Conservation (phyloP, 2,888 invertebrate species). For the Brachyopa scutellaris region DNA sequence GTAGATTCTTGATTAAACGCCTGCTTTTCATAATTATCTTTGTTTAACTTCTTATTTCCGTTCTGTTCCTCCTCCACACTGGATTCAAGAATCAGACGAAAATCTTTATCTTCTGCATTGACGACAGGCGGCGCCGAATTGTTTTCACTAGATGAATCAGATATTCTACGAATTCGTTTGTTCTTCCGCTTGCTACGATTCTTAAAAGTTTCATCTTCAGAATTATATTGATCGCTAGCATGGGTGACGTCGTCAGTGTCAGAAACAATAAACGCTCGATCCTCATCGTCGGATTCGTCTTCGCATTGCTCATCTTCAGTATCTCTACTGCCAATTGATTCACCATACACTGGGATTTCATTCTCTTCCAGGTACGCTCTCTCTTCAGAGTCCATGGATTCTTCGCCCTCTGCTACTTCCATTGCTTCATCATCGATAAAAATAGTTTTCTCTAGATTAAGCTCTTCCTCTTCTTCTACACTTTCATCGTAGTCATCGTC, state of each 20-base stretch:
- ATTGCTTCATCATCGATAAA: constrained; percentile 78
- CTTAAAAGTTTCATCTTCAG: constrained; percentile 18
- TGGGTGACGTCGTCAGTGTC: constrained; percentile 74
- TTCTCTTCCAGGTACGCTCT: constrained; percentile 82
- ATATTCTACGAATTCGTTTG: constrained; percentile 17
- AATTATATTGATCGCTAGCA: background rate
- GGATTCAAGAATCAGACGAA: constrained; percentile 24
- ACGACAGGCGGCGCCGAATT: no score
- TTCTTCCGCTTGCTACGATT: no score
- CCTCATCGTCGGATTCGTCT: constrained; percentile 81
- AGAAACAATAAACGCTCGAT: constrained; percentile 84
- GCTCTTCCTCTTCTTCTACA: constrained; percentile 55
- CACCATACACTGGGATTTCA: constrained; percentile 83
- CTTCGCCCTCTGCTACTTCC: constrained; percentile 76
- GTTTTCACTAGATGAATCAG: constrained; percentile 37
- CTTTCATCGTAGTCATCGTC: constrained; percentile 26
- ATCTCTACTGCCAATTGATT: constrained; percentile 83
- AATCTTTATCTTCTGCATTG: constrained; percentile 6
- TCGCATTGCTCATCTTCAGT: constrained; percentile 81
- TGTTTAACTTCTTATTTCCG: no score
- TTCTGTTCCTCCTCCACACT: background rate
- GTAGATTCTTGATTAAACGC: no score
- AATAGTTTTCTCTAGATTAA: constrained; percentile 62
- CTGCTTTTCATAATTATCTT: no score
- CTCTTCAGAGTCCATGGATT: constrained; percentile 82